Percentiles rank a stretch among this genome's conserved stretches.
These are phyloP conservation scores for Diarsia dahlii DNA, from an alignment of 2,888 invertebrate species.

Conservation along the genomic window DNA sequence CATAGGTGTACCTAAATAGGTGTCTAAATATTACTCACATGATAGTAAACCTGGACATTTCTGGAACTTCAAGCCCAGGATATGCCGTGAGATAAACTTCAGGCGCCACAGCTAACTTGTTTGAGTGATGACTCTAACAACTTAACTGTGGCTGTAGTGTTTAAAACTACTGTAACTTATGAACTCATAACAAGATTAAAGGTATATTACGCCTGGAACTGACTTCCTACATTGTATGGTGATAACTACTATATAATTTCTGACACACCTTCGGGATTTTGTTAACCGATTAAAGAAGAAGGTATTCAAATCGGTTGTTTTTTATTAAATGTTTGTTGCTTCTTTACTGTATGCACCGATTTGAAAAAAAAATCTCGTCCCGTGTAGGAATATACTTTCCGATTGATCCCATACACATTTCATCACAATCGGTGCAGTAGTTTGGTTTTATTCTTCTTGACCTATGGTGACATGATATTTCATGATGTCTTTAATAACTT, in stretches of 20 bases:
- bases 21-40: neutral
- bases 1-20: neutral
- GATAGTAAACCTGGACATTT: neutral
- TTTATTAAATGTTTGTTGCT: too few species aligned
- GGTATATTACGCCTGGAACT: neutral
- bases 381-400: too few species aligned
- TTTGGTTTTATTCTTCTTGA: too few species aligned
- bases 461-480: too few species aligned
- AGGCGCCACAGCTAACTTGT: neutral
- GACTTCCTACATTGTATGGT: neutral
- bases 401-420: too few species aligned
- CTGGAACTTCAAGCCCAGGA: neutral
- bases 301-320: too few species aligned
- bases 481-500: too few species aligned
- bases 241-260: neutral
- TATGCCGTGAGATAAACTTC: neutral
- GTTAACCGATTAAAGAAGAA: too few species aligned
- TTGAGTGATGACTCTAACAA: neutral
- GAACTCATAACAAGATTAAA: constrained; percentile 19
- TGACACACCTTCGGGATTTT: too few species aligned
- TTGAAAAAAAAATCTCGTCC: too few species aligned
- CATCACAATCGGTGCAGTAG: too few species aligned
- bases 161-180: neutral
- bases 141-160: neutral
- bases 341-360: too few species aligned